Base-by-base conservation (phyloP, 2,797 vertebrate species). In the Microtus californicus region DNA sequence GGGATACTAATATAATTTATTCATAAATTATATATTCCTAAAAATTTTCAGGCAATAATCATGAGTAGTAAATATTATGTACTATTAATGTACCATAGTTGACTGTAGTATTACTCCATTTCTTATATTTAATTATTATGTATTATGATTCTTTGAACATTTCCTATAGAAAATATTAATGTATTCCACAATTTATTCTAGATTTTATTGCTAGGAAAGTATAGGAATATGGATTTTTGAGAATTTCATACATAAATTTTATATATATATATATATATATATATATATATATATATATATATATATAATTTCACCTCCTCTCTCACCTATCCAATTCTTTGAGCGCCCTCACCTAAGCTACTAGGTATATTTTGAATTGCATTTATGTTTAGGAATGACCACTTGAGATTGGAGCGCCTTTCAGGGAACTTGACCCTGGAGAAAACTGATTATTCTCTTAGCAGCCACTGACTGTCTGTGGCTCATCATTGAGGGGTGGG, bases 51-150 rank as follows among this genome's bases (percentile, higher is more conserved):
- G 63, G 83, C 4, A 79, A 45, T 92, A 51, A 87, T 25, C 83
- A 54, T 19, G 34, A 94, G 45, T n/a, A 87, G n/a, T 48, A 90
- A 95, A 95, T 92, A 83, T 83, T 90, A 90, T 40, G 88, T 80
- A 45, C 43, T 85, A 4, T 90, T 82, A 78, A 67, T 76, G n/a
- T 31, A 78, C 21, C 61, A 93, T 34, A 69, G 40, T 69, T 89
- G 91, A 94, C 31, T 73, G 5, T 88, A 81, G 51, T 54, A 65
- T 87, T 83, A 87, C 10, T 25, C 29, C 90, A 81, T 94, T 93
- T 94, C 25, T 23, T 71, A 80, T 83, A 76, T 95, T 79, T 87
- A 90, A 48, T 74, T 95, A 61, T 40, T 10, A n/a, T 48, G 51
- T 83, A 85, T 61, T 61, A 76, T 80, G 21, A n/a, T 88, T 71